Evolutionary conservation across 1,140 invertebrate species (phyloP).

Genomic region (Calephelis nemesis): DNA sequence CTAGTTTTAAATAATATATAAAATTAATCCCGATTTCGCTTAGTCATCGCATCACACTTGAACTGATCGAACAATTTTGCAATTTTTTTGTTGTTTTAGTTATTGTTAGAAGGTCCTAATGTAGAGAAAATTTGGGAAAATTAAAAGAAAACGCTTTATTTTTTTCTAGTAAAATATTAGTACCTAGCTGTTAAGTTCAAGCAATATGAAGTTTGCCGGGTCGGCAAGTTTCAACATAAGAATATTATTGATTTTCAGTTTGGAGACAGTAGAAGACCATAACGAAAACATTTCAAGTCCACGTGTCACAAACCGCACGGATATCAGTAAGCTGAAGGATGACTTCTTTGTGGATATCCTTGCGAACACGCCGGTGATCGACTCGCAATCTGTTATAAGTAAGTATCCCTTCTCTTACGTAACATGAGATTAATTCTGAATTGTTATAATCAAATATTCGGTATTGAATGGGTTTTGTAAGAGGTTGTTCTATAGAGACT

Average conservation of each 20-base stretch:
- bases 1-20: too few species aligned
- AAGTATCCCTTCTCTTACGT: conserved; percentile 26
- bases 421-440: background rate
- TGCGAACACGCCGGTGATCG: conserved; percentile 50
- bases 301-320: conserved; percentile 31
- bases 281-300: conserved; percentile 35
- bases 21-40: too few species aligned
- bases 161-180: background rate
- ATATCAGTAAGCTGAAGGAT: conserved; percentile 58
- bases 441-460: too few species aligned
- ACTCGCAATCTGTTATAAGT: conserved; percentile 55
- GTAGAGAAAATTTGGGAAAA: too few species aligned
- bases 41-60: too few species aligned
- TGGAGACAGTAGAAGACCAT: conserved; percentile 47
- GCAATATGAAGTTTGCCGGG: too few species aligned
- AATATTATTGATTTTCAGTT: conserved; percentile 35
- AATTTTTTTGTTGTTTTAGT: too few species aligned
- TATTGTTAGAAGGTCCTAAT: too few species aligned
- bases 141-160: too few species aligned
- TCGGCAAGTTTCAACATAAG: background rate
- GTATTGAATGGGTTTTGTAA: too few species aligned
- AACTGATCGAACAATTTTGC: too few species aligned
- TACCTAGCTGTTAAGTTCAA: background rate
- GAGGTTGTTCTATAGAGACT: too few species aligned
- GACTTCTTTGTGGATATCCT: conserved; percentile 62